Evolutionary conservation across 2,888 invertebrate genomes (phyloP), one percentile per base, ranked within the genome.

Genomic region (Chalcosyrphus nemorum): DNA sequence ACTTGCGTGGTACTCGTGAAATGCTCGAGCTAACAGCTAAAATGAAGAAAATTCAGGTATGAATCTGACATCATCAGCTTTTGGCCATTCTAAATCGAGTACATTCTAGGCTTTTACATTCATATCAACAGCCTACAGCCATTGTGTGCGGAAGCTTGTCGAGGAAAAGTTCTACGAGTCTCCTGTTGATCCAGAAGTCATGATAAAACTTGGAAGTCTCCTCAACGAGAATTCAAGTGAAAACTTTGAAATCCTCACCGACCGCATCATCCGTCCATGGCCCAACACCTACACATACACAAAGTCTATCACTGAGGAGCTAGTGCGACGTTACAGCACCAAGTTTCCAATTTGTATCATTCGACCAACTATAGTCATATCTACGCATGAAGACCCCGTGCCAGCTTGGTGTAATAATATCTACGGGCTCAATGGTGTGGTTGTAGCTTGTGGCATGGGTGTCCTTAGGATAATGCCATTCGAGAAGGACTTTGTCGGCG

Each of bases 101-200:
- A n/a, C 4, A n/a, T 78, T 76, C 9, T 29, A 88, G 88, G 86
- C 86, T 4, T 87, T 88, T 61, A 52, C 86, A 15, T 88, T 88
- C 45, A 87, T 89, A 59, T 89, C 89, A 4, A 89, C 89, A 0
- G 88, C 88, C 1, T 88, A 85, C 43, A 88, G 88, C 41, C 76
- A 88, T 45, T 86, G 87, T 61, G 52, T 59, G 15, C 63, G 68
- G 1, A 24, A 9, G 0, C 24, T 66, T 9, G 75, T 88, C 3
- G 86, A 87, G 15, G 88, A 88, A 68, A 85, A 86, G 77, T 88
- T 88, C 45, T 89, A 88, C 68, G 57, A 81, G 0, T n/a, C 86
- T 2, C 86, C 87, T 0, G 45, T 88, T 1, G 87, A 88, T 70
- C 88, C 88, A 0, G 85, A 87, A 15, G 19, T 78, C 4, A 86